Evolutionary conservation across 2,888 invertebrate genomes (phyloP).

Genomic region (Cremastinae sp.): DNA sequence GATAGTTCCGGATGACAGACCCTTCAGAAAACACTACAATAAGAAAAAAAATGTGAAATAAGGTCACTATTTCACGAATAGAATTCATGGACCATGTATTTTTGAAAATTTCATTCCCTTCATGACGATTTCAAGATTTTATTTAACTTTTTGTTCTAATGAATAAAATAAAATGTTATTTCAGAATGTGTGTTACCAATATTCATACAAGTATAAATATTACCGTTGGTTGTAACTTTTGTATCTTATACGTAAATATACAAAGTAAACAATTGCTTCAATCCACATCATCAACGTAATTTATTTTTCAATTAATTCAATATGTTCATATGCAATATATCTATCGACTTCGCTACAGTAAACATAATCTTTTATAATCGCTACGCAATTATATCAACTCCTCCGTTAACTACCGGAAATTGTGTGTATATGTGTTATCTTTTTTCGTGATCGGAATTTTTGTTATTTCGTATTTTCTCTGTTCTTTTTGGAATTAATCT

Average conservation of each 20-base stretch:
- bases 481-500: constrained; percentile 17
- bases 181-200: constrained; percentile 5
- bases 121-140: not conserved
- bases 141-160: not conserved
- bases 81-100: too few relatives aligned
- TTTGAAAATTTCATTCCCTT: too few relatives aligned
- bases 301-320: constrained; percentile 51
- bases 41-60: constrained; percentile 17
- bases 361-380: constrained; percentile 57
- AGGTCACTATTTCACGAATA: too few relatives aligned
- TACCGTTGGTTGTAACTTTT: constrained; percentile 10
- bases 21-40: not conserved
- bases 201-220: constrained; percentile 6
- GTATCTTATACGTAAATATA: constrained; percentile 21
- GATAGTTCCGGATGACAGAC: not conserved
- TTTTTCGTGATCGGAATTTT: constrained; percentile 46
- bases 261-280: constrained; percentile 18
- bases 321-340: constrained; percentile 16
- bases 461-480: constrained; percentile 28
- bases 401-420: constrained; percentile 30
- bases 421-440: constrained; percentile 15
- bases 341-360: constrained; percentile 54
- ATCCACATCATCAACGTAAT: constrained; percentile 58
- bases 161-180: not conserved
- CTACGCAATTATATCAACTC: constrained; percentile 48